Evolutionary conservation across 2,888 invertebrate species (phyloP), one percentile per base, ranked within the genome.

Genomic region (Dione vanillae): DNA sequence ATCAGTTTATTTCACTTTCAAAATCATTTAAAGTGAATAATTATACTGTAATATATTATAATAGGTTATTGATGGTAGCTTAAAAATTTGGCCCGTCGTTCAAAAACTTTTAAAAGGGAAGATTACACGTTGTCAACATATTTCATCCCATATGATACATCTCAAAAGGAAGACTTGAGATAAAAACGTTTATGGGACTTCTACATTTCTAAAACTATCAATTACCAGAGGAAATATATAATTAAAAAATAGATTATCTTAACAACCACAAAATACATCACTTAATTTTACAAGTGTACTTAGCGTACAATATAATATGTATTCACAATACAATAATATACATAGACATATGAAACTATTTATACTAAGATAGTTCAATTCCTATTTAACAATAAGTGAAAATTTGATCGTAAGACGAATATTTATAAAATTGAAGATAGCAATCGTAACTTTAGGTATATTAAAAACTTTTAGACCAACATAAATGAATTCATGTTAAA

Each of bases 161-260:
- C 74, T 79, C 76, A 71, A 37, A n/a, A 80, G 84, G 83, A 85
- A 85, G 84, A 85, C 80, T 77, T 76, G 75, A 79, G 75, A 81
- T 72, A 79, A 70, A 56, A 67, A 51, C 49, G 65, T 64, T 71
- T 54, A 43, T 70, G 9, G 19, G 27, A 61, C 11, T 61, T 43
- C 20, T 59, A 43, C 16, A 64, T 49, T 16, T 35, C 52, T 68
- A 62, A 37, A 54, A 20, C 54, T 62, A 68, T 47, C 37, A 16
- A 37, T 54, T 68, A 51, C 62, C 52, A 62, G 35, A 54, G 12
- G 35, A 45, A 27, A 59, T 65, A 65, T 65, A 52, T 16, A 64
- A 65, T 62, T 65, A 59, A 58, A 72, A 72, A 72, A 72, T 72
- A 71, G 45, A 66, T 52, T 68, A 20, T 40, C 62, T 64, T 58